Base-by-base conservation (phyloP, 1,140 invertebrate genomes). In the Drosophila aff. region DNA sequence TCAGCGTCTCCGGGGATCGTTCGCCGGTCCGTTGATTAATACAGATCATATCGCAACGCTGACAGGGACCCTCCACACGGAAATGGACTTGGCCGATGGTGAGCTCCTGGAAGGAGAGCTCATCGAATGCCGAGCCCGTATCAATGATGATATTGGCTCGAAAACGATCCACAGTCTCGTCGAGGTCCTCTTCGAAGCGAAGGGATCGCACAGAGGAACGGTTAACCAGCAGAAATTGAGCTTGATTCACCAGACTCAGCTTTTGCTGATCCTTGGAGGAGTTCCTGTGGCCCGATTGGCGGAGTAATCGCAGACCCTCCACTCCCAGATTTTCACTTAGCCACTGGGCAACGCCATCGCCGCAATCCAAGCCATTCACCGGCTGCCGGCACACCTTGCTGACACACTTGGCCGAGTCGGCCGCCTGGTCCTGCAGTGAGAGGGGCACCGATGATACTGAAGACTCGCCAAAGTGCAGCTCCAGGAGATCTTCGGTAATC, bases 11-110 rank as follows among this genome's bases (percentile, higher is more conserved):
- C 2, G 96, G 94, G 15, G 96, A 96, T 84, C 96, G 96, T 83
- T 95, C 92, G 1, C 97, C 97, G 15, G 96, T 98, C 15, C 94
- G 93, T 94, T 98, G 98, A 93, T 99, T 96, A 64, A 99, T 96
- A 81, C 98, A 98, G 50, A 99, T 96, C 97, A 99, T 99, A 93
- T 98, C 97, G 93, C 98, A 99, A 62, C 98, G 95, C 11, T 95
- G 96, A 86, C 98, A 99, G 38, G 95, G 94, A 3, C 96, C 96
- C 76, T 96, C 95, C 47, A 96, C 95, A 95, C 97, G 83, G 47
- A 94, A 94, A 40, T 40, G 64, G 33, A 79, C 76, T 41, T 68
- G 79, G 73, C 96, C 97, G 83, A 99, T 96, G 55, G 92, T 91
- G 57, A 99, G 76, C 53, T 93, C 76, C n/a, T 93, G 93, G 95